Evolutionary conservation across 2,113 vertebrate species (phyloP), one percentile per base, ranked within the genome.

Genomic region (Cavia porcellus): DNA sequence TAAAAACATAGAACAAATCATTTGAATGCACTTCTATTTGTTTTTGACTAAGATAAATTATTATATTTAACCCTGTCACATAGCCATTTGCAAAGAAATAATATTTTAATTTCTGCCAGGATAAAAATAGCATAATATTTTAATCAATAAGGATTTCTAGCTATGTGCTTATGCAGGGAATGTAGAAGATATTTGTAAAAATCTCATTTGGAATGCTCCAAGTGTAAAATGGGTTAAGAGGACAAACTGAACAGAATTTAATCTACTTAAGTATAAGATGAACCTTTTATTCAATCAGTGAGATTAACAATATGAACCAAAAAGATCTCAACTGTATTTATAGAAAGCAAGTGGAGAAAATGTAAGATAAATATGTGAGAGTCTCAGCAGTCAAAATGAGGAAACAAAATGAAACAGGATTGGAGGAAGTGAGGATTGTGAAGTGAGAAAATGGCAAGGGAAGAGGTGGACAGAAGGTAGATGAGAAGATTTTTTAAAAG

Each of bases 101-200:
- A 87, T 86, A 57, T 77, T 95, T 92, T 83, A 94, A 90, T 94
- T 82, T 93, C 85, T 92, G 52, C 84, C 70, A 57, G 42, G 38
- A 82, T 89, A 86, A 82, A 95, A 55, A 79, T 68, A 5, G 7
- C 35, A 45, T 59, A 79, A 79, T 50, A 1, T 19, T 89, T 83
- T 52, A 86, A 77, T 95, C 52, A 86, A 80, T 86, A 52, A 86
- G 74, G 70, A 79, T 17, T 82, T 7, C 4, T 24, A 59, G 42
- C 1, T 79, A 24, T 50, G 15, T 22, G 42, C 72, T 32, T 52
- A 87, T 64, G 25, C 19, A 72, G 20, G 28, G 4, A 45, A 52
- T 22, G 7, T 52, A 32, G 42, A 83, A 79, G 9, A 12, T 62
- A 6, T 42, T 38, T 74, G 62, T 1, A 70, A 85, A 95, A 68